Conservation (phyloP, 2,113 vertebrate species). For the Amia ocellicauda region DNA sequence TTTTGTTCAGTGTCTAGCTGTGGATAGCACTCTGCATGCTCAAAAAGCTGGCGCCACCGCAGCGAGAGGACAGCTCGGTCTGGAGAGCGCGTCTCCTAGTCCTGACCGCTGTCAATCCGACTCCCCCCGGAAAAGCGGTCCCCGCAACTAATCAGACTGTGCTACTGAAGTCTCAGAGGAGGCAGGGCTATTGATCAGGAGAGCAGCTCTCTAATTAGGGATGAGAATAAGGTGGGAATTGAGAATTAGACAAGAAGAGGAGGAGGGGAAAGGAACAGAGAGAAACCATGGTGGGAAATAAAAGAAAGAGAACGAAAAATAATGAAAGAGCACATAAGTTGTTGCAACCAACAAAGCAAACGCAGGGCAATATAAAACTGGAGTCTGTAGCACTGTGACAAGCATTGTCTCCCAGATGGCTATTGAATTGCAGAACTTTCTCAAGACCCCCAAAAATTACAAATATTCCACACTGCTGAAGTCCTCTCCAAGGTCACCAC, state of each 20-base stretch:
- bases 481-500: too few species aligned
- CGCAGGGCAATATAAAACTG: background rate
- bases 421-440: too few species aligned
- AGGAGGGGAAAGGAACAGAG: conserved; percentile 10
- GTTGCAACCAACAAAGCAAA: background rate
- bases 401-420: too few species aligned
- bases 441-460: too few species aligned
- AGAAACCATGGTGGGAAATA: background rate
- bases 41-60: background rate
- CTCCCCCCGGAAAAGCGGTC: background rate
- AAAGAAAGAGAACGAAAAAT: conserved; percentile 12
- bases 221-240: conserved; percentile 28
- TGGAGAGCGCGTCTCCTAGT: background rate
- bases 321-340: conserved; percentile 10
- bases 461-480: too few species aligned
- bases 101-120: conserved; percentile 21
- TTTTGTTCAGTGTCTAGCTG: too few species aligned
- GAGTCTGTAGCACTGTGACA: too few species aligned
- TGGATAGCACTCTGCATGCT: too few species aligned
- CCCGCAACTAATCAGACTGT: conserved; percentile 13
- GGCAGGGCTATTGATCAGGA: conserved; percentile 56
- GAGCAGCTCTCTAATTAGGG: conserved; percentile 59
- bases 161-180: conserved; percentile 34
- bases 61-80: too few species aligned
- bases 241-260: conserved; percentile 11